Base-by-base conservation (phyloP, 2,113 vertebrate genomes). In the Rhinogobius similis region DNA sequence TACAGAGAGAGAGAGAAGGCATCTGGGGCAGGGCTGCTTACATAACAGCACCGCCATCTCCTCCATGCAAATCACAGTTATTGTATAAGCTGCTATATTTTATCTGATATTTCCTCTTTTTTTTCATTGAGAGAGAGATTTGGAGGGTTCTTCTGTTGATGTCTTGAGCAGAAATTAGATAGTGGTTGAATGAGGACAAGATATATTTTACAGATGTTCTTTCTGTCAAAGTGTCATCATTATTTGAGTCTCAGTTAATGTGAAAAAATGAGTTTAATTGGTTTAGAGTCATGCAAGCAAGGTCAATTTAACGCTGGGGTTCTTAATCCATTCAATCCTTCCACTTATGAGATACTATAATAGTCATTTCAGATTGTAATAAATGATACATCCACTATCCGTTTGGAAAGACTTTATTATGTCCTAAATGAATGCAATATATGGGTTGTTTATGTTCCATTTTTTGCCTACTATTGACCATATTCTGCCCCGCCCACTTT, bases 1-100 rank as follows among this genome's bases (percentile, higher is more conserved):
- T 2, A 48, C 20, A 48, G 5, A 21, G 46, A n/a, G 20, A 2
- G 7, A n/a, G 46, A n/a, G 20, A 10, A 29, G 73, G 53, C 64
- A 75, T 71, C 46, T 71, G 70, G 39, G 67, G 62, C 44, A 65
- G 18, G 61, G 32, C 39, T 38, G 18, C 29, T 68, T 77, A 83
- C 62, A 72, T 67, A 78, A 75, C 29, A 46, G 32, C 46, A 29
- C 16, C 39, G 43, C 41, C 26, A 39, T 67, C 46, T 38, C 58
- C 58, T 36, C 58, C 29, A 61, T 61, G 58, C 58, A 38, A 61
- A 61, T 32, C 58, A 29, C 18, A 10, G 1, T 36, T 12, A 36
- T 36, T 61, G 58, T 61, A 61, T 36, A 61, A 38, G 58, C 29
- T 10, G 4, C 16, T 74, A 20, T 55, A 46, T 64, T 78, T 5